Evolutionary conservation across 2,888 invertebrate species (phyloP).

Genomic region (Limnephilus rhombicus): DNA sequence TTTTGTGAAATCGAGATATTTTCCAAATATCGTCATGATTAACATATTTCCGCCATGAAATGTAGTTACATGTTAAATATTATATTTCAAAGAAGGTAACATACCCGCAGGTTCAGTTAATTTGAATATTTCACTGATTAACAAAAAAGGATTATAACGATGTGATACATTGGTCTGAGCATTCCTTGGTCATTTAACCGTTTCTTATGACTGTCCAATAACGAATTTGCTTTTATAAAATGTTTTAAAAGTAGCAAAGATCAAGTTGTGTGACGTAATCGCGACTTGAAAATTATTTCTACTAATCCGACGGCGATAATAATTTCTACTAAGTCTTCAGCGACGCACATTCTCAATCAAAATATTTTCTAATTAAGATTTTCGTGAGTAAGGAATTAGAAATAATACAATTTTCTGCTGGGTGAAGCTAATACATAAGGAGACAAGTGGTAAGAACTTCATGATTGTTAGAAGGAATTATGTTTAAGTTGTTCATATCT

Average conservation of each 20-base stretch:
- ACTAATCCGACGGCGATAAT: neutral
- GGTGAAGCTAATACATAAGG: neutral
- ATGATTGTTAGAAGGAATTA: neutral
- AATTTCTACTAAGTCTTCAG: neutral
- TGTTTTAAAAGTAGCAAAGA: neutral
- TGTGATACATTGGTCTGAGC: neutral
- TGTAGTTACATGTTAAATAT: conserved; percentile 9
- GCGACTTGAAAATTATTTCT: neutral
- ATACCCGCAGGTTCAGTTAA: neutral
- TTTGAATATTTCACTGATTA: conserved; percentile 48
- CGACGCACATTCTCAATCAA: neutral
- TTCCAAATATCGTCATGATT: conserved; percentile 2
- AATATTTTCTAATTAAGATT: neutral
- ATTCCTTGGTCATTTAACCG: neutral
- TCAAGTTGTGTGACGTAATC: conserved; percentile 11
- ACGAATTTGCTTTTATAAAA: neutral
- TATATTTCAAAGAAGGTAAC: conserved; percentile 11
- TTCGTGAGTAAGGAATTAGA: neutral
- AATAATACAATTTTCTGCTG: neutral
- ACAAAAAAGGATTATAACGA: conserved; percentile 42
- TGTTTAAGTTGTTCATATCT: neutral
- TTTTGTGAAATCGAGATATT: conserved; percentile 19
- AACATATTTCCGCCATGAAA: conserved; percentile 39
- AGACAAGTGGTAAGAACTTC: neutral
- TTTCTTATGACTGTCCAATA: neutral